Percentiles rank a stretch among this genome's conserved stretches.
Conservation (phyloP, 2,797 vertebrate species). For the Acestrorhynchus altus region DNA sequence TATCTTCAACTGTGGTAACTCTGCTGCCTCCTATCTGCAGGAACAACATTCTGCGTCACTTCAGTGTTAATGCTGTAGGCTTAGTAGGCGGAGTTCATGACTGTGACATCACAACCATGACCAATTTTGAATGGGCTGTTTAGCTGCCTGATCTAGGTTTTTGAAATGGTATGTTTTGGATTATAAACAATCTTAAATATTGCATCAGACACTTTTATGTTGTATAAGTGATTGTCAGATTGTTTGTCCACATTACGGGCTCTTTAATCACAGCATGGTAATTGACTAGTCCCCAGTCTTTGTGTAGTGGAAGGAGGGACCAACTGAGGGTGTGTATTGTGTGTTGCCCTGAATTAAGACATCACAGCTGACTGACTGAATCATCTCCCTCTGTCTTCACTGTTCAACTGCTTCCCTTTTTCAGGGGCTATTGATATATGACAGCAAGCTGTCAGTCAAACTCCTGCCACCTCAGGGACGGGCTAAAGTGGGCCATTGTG, state of each 20-base stretch:
- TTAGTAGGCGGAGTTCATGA: background rate
- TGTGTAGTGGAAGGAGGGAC: background rate
- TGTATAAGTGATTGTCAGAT: no score
- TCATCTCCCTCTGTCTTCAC: background rate
- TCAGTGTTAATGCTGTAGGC: background rate
- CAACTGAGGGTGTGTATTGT: background rate
- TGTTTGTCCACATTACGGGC: background rate
- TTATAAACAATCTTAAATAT: no score
- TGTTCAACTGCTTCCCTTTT: slow-evolving; percentile 7
- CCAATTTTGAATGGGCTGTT: background rate
- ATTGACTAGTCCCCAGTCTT: background rate
- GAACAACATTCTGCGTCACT: background rate
- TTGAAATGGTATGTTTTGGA: no score
- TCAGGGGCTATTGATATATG: slow-evolving; percentile 25
- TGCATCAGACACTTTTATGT: no score
- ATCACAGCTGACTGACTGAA: background rate
- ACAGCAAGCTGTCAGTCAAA: slow-evolving; percentile 36
- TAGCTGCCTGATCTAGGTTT: no score
- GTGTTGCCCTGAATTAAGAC: background rate
- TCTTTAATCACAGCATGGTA: background rate
- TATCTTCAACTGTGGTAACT: background rate
- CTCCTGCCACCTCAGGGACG: slow-evolving; percentile 26
- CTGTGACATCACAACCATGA: background rate
- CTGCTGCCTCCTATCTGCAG: background rate
- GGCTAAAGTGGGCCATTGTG: slow-evolving; percentile 18